These are phyloP conservation scores for Margarornis squamiger DNA, from an alignment of 2,797 vertebrate species.

Conservation along the genomic window DNA sequence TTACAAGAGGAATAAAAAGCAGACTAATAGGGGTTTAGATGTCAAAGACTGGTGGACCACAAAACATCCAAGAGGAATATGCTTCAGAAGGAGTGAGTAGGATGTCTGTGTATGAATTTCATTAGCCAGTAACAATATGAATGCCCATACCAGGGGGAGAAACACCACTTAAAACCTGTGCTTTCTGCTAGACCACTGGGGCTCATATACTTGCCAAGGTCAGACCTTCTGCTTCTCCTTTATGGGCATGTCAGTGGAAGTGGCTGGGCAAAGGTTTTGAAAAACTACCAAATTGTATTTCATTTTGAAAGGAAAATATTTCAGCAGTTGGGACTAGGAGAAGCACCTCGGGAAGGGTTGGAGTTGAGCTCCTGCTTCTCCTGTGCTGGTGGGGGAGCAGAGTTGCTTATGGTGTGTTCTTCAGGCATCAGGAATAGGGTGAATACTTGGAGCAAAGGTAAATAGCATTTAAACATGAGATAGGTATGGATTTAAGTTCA, in stretches of 20 bases:
- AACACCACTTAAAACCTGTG: neutral
- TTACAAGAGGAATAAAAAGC: conserved; percentile 22
- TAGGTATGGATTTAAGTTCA: neutral
- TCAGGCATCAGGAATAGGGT: neutral
- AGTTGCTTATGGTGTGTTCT: neutral
- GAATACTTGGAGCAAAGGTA: neutral
- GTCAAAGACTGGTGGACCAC: conserved; percentile 19
- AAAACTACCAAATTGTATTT: neutral
- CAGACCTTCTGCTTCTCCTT: neutral
- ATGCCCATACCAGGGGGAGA: neutral
- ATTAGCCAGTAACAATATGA: conserved; percentile 49
- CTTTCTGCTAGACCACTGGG: neutral
- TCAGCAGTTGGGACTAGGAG: neutral
- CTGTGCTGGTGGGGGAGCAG: neutral
- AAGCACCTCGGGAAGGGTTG: neutral
- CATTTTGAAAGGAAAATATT: neutral
- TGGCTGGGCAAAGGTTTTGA: neutral
- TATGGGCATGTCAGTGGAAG: neutral
- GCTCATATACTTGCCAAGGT: neutral
- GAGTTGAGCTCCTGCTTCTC: neutral
- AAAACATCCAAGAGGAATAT: neutral
- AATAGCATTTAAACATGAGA: neutral
- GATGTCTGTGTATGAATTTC: conserved; percentile 30
- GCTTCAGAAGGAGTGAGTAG: conserved; percentile 16
- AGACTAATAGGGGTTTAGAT: conserved; percentile 18